Base-by-base conservation (phyloP, 2,113 vertebrate species). In the Pteruthius melanotis region DNA sequence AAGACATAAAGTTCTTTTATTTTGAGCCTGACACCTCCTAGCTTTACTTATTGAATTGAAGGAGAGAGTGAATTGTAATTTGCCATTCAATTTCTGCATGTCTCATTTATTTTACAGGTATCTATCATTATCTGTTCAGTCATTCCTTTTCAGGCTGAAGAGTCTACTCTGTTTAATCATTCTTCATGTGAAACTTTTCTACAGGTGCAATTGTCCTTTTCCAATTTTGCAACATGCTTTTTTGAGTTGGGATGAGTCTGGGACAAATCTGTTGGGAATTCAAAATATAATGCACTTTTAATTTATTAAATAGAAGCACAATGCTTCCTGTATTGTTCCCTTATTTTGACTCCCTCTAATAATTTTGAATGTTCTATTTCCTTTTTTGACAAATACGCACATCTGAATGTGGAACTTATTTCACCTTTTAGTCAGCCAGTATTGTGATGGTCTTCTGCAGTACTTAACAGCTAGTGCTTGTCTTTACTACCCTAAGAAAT, bases 41-140 rank as follows among this genome's bases (percentile, higher is more conserved):
- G 64, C 24, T 89, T 76, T 83, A 53, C 7, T 39, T 54, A 47
- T 7, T 39, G 24, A 21, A 30, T 49, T 72, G 83, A 13, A 78
- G 4, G 9, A 61, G 4, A 83, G 17, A 74, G 20, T 33, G 42
- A 74, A 89, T 50, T 81, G 24, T 42, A 21, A 77, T 87, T 90
- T 83, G 9, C n/a, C 1, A 1, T 74, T 95, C 20, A 72, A 35
- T 74, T 70, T 77, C 50, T 91, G 7, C 60, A 53, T 50, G 39
- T 90, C 40, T 92, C 68, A 59, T 81, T 91, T 77, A 76, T 90
- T 89, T 96, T 90, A 86, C 42, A 83, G 59, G 27, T 49, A 45
- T 22, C 16, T 91, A 23, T 39, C n/a, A 53, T 60, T 81, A 37
- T 28, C 31, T 61, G 15, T 47, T 57, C 68, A 95, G 68, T 61